Evolutionary conservation across 2,888 invertebrate genomes (phyloP).

Genomic region (Achlya flavicornis): DNA sequence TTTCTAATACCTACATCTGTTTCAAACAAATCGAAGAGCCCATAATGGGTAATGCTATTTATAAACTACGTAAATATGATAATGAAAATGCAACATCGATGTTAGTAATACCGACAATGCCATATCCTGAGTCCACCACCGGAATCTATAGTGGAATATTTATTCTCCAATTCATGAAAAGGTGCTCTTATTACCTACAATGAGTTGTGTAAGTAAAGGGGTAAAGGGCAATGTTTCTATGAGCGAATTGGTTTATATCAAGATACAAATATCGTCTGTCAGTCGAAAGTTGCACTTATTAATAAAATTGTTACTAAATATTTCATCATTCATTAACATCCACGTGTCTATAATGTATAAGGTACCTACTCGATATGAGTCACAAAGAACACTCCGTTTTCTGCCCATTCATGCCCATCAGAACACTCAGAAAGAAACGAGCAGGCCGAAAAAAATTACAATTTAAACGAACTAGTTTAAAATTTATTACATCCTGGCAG

Average conservation of each 20-base stretch:
- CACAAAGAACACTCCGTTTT: neutral
- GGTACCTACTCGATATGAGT: neutral
- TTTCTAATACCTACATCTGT: neutral
- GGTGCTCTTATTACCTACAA: neutral
- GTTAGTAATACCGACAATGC: neutral
- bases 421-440: no score
- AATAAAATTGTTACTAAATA: neutral
- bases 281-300: neutral
- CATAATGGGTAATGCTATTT: conserved; percentile 5
- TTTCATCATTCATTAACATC: neutral
- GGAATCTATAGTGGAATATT: neutral
- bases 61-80: conserved; percentile 7
- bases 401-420: neutral
- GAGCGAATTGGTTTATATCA: neutral
- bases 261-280: neutral
- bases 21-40: neutral
- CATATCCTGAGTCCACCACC: neutral
- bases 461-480: neutral
- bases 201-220: neutral
- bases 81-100: conserved; percentile 7
- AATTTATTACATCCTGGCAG: neutral
- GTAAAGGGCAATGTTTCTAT: neutral
- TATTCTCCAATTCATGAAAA: neutral
- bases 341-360: neutral
- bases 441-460: neutral